phyloP scores from a whole-genome alignment of 2,113 vertebrate genomes.

The Siniperca chuatsi region DNA sequence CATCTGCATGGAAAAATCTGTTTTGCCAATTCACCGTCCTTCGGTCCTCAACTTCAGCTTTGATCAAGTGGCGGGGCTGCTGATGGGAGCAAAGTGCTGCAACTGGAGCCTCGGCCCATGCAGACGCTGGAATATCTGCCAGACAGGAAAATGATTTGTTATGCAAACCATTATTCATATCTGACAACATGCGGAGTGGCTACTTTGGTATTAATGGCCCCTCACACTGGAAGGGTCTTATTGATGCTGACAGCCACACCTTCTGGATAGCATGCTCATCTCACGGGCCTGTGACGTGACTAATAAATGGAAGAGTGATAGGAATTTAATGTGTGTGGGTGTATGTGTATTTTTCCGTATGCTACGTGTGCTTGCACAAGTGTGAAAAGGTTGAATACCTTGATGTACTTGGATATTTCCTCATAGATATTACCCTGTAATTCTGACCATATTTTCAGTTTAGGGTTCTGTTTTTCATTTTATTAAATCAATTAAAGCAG shows the following conservation, averaged over 20 bases:
- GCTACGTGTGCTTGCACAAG: not conserved
- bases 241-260: constrained; percentile 85
- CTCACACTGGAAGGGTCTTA: constrained; percentile 71
- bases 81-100: constrained; percentile 70
- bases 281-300: constrained; percentile 46
- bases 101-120: constrained; percentile 34
- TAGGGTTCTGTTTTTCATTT: not conserved
- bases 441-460: constrained; percentile 14
- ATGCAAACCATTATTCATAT: constrained; percentile 83
- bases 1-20: constrained; percentile 53
- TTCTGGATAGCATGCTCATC: constrained; percentile 60
- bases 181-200: constrained; percentile 77
- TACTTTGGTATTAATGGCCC: constrained; percentile 82
- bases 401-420: not conserved
- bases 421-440: not conserved
- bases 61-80: constrained; percentile 62
- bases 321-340: constrained; percentile 19
- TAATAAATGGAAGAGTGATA: constrained; percentile 64
- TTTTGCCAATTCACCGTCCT: constrained; percentile 58
- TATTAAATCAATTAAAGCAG: not conserved
- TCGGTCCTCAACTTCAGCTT: constrained; percentile 68
- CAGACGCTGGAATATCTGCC: constrained; percentile 69
- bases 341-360: not conserved
- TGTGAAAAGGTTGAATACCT: not conserved
- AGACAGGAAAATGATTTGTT: constrained; percentile 78